Conservation (phyloP, 2,888 invertebrate genomes). For the Lobophora halterata region DNA sequence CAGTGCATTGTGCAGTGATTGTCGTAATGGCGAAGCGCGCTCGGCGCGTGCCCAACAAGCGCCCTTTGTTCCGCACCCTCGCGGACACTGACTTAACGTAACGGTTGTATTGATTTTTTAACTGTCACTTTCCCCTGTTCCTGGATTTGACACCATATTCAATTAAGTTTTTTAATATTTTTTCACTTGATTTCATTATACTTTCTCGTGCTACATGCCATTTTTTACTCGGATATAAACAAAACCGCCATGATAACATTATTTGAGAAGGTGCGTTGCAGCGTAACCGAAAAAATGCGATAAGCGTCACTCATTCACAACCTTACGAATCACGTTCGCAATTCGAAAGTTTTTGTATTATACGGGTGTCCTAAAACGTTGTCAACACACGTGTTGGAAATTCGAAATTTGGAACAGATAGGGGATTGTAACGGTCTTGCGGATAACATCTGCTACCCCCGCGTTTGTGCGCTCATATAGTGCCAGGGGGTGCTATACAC, state of each 20-base stretch:
- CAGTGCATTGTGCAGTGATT: conserved; percentile 55
- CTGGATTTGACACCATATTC: too few relatives aligned
- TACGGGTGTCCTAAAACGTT: conserved; percentile 68
- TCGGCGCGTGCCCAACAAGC: conserved; percentile 60
- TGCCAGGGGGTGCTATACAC: conserved; percentile 30
- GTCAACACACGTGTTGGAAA: conserved; percentile 75
- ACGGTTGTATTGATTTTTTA: conserved; percentile 79
- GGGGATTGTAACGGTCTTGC: conserved; percentile 73
- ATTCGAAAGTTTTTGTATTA: conserved; percentile 47
- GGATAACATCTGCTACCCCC: conserved; percentile 64
- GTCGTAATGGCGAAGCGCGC: conserved; percentile 52
- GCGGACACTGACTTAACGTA: conserved; percentile 63
- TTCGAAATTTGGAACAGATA: conserved; percentile 68
- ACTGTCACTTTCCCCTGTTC: conserved; percentile 59
- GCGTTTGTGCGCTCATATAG: conserved; percentile 38
- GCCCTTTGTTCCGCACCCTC: conserved; percentile 69
- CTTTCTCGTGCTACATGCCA: too few relatives aligned
- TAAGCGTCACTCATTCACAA: conserved; percentile 26
- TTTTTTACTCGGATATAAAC: too few relatives aligned
- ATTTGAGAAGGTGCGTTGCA: conserved; percentile 15
- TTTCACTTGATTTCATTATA: too few relatives aligned
- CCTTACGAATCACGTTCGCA: conserved; percentile 24
- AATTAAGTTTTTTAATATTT: too few relatives aligned
- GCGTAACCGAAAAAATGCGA: conserved; percentile 19
- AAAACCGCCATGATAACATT: conserved; percentile 9